Evolutionary conservation across 1,140 invertebrate species (phyloP).

Genomic region (Trichomalopsis sarcophagae): DNA sequence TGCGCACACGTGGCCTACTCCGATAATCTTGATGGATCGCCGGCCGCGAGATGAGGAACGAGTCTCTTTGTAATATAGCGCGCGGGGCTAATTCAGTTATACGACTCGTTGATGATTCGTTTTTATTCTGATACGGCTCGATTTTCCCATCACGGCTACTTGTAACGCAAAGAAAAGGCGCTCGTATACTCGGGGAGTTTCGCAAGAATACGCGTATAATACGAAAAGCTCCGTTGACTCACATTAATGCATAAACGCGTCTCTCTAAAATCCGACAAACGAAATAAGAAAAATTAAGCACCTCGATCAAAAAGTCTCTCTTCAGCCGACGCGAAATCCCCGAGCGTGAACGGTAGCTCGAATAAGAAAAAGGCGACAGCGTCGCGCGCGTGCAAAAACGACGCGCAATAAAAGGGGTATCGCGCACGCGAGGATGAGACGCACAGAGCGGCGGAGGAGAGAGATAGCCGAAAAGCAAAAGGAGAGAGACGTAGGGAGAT

Average conservation of each 20-base stretch:
- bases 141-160: neutral
- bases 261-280: neutral
- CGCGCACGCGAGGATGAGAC: neutral
- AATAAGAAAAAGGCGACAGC: neutral
- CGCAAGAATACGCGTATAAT: slow-evolving; percentile 18
- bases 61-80: slow-evolving; percentile 29
- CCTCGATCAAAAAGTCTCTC: slow-evolving; percentile 22
- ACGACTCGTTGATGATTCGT: neutral
- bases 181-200: neutral
- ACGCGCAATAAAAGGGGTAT: neutral
- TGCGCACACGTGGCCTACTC: slow-evolving; percentile 50
- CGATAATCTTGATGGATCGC: slow-evolving; percentile 64
- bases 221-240: slow-evolving; percentile 40
- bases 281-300: slow-evolving; percentile 10
- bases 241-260: neutral
- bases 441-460: neutral
- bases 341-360: neutral
- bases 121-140: too few species aligned
- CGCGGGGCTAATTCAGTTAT: slow-evolving; percentile 37
- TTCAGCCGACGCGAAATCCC: slow-evolving; percentile 1
- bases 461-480: neutral
- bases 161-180: slow-evolving; percentile 14
- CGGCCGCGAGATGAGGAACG: slow-evolving; percentile 19
- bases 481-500: slow-evolving; percentile 33
- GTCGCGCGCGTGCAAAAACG: slow-evolving; percentile 10